These are phyloP conservation scores for Aplodontia rufa DNA, from an alignment of 2,113 vertebrate genomes.

Conservation along the genomic window DNA sequence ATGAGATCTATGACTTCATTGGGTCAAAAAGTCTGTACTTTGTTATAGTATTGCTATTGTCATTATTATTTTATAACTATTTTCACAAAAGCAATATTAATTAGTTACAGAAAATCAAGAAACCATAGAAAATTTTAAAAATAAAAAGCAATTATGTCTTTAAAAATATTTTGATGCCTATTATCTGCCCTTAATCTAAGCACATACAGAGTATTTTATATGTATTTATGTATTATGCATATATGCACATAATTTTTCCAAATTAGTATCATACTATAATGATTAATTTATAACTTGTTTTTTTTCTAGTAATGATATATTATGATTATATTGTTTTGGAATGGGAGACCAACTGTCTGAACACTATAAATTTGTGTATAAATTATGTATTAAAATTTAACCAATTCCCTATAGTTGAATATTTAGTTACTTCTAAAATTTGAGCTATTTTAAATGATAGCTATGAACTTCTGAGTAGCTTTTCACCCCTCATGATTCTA, in stretches of 20 bases:
- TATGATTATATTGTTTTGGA: neutral
- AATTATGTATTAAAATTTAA: slow-evolving; percentile 1
- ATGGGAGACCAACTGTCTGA: neutral
- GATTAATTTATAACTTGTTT: neutral
- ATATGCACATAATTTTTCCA: slow-evolving; percentile 6
- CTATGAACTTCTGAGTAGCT: neutral
- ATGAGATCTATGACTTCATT: neutral
- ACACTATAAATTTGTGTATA: neutral
- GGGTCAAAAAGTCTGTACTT: neutral
- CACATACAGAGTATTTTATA: neutral
- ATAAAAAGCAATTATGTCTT: neutral
- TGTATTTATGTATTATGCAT: neutral
- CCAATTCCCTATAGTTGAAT: neutral
- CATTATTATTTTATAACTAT: neutral
- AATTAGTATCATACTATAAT: neutral
- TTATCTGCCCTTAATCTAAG: neutral
- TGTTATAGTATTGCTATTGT: neutral
- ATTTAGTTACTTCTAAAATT: neutral
- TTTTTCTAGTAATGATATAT: neutral
- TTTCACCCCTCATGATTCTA: neutral
- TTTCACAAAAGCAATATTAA: neutral
- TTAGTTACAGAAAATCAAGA: slow-evolving; percentile 4
- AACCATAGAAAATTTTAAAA: neutral
- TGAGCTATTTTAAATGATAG: neutral
- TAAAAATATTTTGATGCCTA: neutral